Evolutionary conservation across 2,797 vertebrate species (phyloP).

Genomic region (Lagorchestes hirsutus): DNA sequence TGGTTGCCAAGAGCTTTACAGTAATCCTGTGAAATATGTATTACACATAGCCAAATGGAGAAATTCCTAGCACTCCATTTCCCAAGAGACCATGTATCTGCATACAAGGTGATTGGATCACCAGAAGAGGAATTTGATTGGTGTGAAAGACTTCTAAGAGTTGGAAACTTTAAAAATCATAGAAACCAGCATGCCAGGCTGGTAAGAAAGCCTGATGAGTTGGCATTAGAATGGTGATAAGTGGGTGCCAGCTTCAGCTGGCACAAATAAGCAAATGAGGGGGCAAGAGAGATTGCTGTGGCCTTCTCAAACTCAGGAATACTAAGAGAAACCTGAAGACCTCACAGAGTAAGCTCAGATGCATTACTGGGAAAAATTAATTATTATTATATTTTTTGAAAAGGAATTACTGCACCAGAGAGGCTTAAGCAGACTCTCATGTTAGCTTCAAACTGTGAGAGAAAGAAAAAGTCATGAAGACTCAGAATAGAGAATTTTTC

Average conservation of each 20-base stretch:
- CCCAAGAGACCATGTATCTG: not conserved
- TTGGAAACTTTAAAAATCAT: not conserved
- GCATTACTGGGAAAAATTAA: not conserved
- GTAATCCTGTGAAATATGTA: not conserved
- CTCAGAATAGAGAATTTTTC: not conserved
- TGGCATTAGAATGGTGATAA: conserved; percentile 5
- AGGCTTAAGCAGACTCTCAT: conserved; percentile 7
- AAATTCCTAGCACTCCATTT: not conserved
- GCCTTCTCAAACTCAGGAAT: not conserved
- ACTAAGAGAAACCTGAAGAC: not conserved
- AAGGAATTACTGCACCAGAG: not conserved
- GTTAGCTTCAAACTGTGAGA: not conserved
- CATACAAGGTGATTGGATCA: not conserved
- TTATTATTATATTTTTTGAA: not conserved
- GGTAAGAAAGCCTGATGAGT: not conserved
- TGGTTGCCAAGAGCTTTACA: not conserved
- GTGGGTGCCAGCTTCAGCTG: not conserved
- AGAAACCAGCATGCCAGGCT: not conserved
- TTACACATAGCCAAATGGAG: not conserved
- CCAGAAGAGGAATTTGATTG: not conserved
- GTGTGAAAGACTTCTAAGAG: not conserved
- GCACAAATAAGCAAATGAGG: not conserved
- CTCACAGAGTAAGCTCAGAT: not conserved
- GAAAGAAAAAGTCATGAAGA: not conserved
- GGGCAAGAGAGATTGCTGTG: not conserved